A percentile compares a stretch with the other conserved stretches of the same genome.
Conservation (phyloP, 2,797 vertebrate species). For the Numenius phaeopus region DNA sequence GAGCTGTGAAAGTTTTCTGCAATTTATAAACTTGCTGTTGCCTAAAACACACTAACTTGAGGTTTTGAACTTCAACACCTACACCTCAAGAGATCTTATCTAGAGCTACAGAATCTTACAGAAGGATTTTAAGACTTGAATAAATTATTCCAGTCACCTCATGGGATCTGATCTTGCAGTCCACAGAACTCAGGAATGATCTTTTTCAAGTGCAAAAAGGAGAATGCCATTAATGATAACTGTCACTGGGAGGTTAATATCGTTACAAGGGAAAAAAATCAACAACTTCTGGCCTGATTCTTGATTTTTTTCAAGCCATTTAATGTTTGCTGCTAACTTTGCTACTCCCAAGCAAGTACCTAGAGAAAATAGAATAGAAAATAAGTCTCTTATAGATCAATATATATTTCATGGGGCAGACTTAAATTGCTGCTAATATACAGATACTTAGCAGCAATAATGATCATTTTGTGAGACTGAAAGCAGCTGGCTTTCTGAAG, state of each 20-base stretch:
- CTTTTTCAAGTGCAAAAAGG: neutral
- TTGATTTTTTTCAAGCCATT: neutral
- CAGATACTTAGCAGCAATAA: neutral
- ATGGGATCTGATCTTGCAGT: neutral
- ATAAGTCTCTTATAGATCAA: neutral
- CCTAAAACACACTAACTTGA: neutral
- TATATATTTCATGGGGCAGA: neutral
- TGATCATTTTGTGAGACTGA: neutral
- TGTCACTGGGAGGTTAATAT: neutral
- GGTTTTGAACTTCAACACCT: neutral
- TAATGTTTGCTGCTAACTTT: neutral
- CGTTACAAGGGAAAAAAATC: neutral
- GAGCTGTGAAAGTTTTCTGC: neutral
- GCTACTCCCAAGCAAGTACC: neutral
- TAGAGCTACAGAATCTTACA: neutral
- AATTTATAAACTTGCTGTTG: neutral
- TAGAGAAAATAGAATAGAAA: neutral
- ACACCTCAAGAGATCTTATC: neutral
- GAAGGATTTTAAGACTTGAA: neutral
- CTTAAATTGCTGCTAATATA: neutral
- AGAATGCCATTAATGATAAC: neutral
- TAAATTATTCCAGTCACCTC: neutral
- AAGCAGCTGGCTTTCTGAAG: neutral
- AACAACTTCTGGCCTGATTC: neutral
- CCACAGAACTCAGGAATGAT: neutral